Base-by-base conservation (phyloP, 1,140 invertebrate genomes). In the Halyomorpha halys region DNA sequence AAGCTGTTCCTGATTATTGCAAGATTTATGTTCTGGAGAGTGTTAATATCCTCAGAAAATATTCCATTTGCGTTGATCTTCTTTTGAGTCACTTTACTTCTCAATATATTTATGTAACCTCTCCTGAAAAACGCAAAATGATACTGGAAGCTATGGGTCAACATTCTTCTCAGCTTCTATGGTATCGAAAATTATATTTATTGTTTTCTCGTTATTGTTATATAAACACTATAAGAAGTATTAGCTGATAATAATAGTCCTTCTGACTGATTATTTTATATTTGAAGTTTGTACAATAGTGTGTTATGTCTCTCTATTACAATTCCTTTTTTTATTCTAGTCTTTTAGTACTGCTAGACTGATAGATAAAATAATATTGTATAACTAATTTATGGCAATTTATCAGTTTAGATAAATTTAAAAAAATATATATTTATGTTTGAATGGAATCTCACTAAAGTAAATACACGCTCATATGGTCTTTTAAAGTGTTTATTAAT, bases 111-210 rank as follows among this genome's bases (percentile, higher is more conserved):
- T 91, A 81, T 72, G 72, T 82, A n/a, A 72, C 78, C 19, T 76
- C 76, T 15, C 76, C 75, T 63, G 69, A 74, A 59, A 74, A 78
- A 65, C 71, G 72, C 65, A 63, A 70, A 69, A 67, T 64, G 25
- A 72, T 79, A 63, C 74, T 68, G 74, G 75, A 79, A 68, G 92
- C 93, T 3, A 96, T 97, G 92, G 78, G 77, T 64, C 79, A 82
- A 66, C 93, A 98, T 74, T 76, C 81, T 69, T 91, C 90, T 16
- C 94, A 98, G 74, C 84, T 92, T 74, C 82, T 91, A 15, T 98
- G 94, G 94, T 97, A 92, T 74, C 81, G 94, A 66, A 83, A 84
- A 71, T 77, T 97, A 8, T 97, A 95, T 73, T 83, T 97, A 69
- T 74, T 86, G 54, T 93, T 95, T 77, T 95, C 92, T 34, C 82